These are phyloP conservation scores for Rhodinocichla rosea DNA, from an alignment of 2,113 vertebrate genomes.

Conservation along the genomic window DNA sequence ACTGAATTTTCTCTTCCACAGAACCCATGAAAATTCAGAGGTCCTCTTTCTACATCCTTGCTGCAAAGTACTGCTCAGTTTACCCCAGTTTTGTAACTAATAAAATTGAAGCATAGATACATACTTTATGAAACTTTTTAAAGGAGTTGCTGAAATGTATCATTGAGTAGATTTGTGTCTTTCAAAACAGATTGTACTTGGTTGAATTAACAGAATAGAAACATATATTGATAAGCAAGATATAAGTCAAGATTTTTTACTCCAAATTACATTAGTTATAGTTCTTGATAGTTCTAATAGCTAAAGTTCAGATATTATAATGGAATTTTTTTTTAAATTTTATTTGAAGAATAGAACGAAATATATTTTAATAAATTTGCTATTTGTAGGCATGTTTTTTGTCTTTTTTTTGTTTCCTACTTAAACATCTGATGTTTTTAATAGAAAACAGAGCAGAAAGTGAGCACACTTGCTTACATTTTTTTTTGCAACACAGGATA, in stretches of 20 bases:
- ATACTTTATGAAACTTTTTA: neutral
- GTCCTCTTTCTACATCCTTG: neutral
- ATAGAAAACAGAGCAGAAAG: neutral
- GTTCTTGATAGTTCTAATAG: neutral
- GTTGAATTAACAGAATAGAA: neutral
- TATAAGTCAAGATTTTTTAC: neutral
- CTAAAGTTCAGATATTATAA: neutral
- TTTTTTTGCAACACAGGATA: neutral
- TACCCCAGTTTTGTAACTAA: neutral
- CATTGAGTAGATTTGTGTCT: neutral
- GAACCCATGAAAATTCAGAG: neutral
- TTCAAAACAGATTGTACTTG: neutral
- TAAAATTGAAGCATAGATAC: neutral
- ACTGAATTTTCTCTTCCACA: neutral
- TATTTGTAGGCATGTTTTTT: neutral
- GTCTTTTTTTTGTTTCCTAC: neutral
- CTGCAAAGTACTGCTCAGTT: neutral
- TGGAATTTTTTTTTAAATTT: neutral
- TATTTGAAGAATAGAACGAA: neutral
- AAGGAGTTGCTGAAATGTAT: neutral
- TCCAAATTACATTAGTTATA: neutral
- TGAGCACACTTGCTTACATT: neutral
- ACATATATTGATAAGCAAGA: neutral
- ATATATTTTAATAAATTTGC: neutral
- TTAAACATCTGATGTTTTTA: neutral